Evolutionary conservation across 2,113 vertebrate genomes (phyloP), one percentile per base, ranked within the genome.

Genomic region (Spermophilus dauricus): DNA sequence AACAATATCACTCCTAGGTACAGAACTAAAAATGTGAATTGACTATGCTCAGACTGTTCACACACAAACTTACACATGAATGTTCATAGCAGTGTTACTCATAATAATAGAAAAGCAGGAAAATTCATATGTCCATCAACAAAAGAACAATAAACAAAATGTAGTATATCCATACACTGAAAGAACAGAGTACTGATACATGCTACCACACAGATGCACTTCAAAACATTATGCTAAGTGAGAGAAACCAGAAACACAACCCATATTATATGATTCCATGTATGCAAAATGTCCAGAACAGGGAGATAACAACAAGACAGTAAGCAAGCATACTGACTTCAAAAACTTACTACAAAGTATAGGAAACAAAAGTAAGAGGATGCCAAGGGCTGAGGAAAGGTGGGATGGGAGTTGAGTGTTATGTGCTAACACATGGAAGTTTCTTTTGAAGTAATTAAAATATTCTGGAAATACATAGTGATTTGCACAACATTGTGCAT

Each of bases 171-270:
- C 75, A 89, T 48, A 85, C 11, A 34, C 37, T 58, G 78, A 90
- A 92, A 20, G 9, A 77, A 91, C 28, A 4, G 39, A 89, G 28
- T 51, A 37, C 18, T 65, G 16, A 69, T 30, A 73, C 26, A 72
- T 26, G 8, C 48, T 78, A 69, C 70, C 39, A 45, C 48, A 39
- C 3, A 4, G 78, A 45, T 69, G 4, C 61, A 51, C 28, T 30
- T 58, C 65, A 85, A 80, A 73, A 86, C 65, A 75, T 20, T 56
- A 88, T 8, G 24, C 28, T 89, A 5, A 65, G 18, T 34, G 1
- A 94, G 83, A 80, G 26, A 80, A 69, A 56, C 16, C 85, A 91
- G 45, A 73, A 45, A 91, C 45, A 91, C 89, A 89, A 88, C 39
- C 84, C 20, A 20, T 32, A 86, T 2, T 58, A 6, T 22, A 72